phyloP scores from a whole-genome alignment of 2,113 vertebrate genomes.

The Collichthys lucidus region DNA sequence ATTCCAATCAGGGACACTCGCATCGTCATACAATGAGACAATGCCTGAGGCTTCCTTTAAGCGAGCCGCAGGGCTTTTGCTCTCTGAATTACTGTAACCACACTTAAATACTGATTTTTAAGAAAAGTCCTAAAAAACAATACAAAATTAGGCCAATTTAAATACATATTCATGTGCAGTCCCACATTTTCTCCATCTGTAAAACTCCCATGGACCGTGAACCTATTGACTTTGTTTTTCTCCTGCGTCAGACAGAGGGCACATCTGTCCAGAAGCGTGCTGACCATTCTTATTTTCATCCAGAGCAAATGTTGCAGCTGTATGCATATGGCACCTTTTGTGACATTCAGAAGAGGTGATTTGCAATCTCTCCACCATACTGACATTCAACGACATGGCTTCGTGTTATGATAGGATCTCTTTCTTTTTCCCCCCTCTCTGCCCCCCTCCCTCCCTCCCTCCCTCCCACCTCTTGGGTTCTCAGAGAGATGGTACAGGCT shows the following conservation, averaged over 20 bases:
- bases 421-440: background rate
- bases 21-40: conserved; percentile 44
- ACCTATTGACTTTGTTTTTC: conserved; percentile 18
- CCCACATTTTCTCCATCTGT: background rate
- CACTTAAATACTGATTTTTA: background rate
- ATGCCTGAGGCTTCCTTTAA: conserved; percentile 54
- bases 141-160: conserved; percentile 25
- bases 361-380: conserved; percentile 49
- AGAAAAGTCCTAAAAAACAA: conserved; percentile 18
- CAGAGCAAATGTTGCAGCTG: conserved; percentile 56
- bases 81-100: conserved; percentile 39
- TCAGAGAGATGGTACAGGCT: conserved; percentile 45
- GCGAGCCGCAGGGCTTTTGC: conserved; percentile 30
- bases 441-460: background rate
- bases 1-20: conserved; percentile 27
- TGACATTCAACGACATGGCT: conserved; percentile 67
- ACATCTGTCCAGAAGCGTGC: conserved; percentile 44
- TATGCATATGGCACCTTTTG: conserved; percentile 60
- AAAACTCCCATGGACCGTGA: background rate
- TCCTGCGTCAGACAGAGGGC: conserved; percentile 22
- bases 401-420: conserved; percentile 47
- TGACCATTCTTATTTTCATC: conserved; percentile 50
- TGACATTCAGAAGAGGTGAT: conserved; percentile 67
- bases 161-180: background rate
- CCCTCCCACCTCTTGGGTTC: conserved; percentile 26